Evolutionary conservation across 2,888 invertebrate genomes (phyloP), one percentile per base, ranked within the genome.

Genomic region (Megamerina dolium): DNA sequence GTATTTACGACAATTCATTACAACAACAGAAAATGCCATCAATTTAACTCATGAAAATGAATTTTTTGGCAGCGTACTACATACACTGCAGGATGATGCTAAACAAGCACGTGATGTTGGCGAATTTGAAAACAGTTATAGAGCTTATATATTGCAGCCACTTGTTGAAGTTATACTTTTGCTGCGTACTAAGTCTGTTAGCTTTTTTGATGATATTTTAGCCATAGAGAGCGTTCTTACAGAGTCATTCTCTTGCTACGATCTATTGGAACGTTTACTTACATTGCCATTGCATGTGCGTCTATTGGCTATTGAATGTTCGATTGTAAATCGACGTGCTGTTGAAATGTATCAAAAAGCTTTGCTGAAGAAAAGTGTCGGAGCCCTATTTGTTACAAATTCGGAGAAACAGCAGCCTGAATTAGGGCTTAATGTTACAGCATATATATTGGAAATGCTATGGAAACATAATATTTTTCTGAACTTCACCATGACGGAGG

Each of bases 381-480:
- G 8, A 41, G 5, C 36, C 19, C 1, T 21, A 26, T 8, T 23
- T 23, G 23, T 23, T n/a, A n/a, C n/a, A 10, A 14, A 3, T 6
- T n/a, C 46, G 16, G 5, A 37, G 3, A 17, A 29, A 5, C 19
- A 37, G 8, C 39, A 56, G 26, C 39, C 56, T 0, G 40, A 48
- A 2, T 16, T 51, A 5, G 36, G 38, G 1, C 38, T 69, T 3
- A 49, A 55, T 0, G 26, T 56, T 3, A 49, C 49, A 2, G 57
- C 59, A 1, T 60, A 60, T 31, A 47, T 55, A 0, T 10, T 71
- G 31, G 58, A 64, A 34, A 52, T 66, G 43, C 45, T 70, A 19
- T 54, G 58, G 9, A 65, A 64, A 21, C 62, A 70, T 40, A 60
- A 64, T 35, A 57, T 70, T 1, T 46, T 46, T 3, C 19, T 68